These are phyloP conservation scores for Reticulitermes speratus DNA, from an alignment of 1,140 invertebrate genomes.

Conservation along the genomic window DNA sequence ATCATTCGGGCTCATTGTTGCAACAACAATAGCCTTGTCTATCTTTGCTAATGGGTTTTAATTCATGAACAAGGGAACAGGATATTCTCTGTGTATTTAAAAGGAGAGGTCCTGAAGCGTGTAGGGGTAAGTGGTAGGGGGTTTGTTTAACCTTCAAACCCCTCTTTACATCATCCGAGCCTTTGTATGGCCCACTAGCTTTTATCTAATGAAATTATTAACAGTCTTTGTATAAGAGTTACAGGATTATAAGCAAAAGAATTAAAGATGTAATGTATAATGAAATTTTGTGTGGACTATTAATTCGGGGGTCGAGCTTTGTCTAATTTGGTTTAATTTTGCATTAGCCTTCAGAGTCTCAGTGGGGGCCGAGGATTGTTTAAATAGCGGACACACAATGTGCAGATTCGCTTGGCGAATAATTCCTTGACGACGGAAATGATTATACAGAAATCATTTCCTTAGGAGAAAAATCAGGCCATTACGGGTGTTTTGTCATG, in stretches of 20 bases:
- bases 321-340: slow-evolving; percentile 34
- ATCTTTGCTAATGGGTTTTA: slow-evolving; percentile 19
- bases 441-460: neutral
- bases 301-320: slow-evolving; percentile 31
- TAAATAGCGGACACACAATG: neutral
- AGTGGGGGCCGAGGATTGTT: neutral
- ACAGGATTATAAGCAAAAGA: slow-evolving; percentile 26
- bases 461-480: neutral
- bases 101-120: slow-evolving; percentile 9
- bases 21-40: slow-evolving; percentile 1
- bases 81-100: slow-evolving; percentile 25
- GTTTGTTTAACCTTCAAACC: neutral
- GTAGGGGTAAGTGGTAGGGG: neutral
- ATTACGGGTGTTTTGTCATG: neutral
- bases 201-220: slow-evolving; percentile 31
- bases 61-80: slow-evolving; percentile 4
- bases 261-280: slow-evolving; percentile 29
- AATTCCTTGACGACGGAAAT: neutral
- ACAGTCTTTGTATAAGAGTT: slow-evolving; percentile 20
- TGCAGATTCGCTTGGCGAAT: neutral
- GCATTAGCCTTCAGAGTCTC: slow-evolving; percentile 11
- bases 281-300: slow-evolving; percentile 32
- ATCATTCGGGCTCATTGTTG: slow-evolving; percentile 3
- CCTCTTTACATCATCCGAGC: slow-evolving; percentile 14
- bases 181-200: slow-evolving; percentile 26